phyloP scores from a whole-genome alignment of 2,888 invertebrate species.

The Alloscopus bannaensis region DNA sequence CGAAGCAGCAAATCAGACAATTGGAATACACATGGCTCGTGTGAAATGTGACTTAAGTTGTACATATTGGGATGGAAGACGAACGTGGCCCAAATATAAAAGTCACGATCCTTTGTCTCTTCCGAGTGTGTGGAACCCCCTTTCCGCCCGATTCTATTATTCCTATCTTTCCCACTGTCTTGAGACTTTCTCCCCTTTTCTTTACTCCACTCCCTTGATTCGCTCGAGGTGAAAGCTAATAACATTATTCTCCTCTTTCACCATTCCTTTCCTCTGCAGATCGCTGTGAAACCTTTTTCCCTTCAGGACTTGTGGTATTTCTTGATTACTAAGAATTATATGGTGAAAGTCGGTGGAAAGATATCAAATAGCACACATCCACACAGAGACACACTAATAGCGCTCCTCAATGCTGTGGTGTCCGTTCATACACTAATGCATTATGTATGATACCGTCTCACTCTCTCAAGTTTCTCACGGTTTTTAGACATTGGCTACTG shows the following conservation, averaged over 20 bases:
- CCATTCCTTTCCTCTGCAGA: background rate
- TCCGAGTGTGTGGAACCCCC: background rate
- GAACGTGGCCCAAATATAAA: background rate
- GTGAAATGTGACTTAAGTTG: background rate
- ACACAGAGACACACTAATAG: background rate
- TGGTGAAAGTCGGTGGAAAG: background rate
- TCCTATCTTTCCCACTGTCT: background rate
- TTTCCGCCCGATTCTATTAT: conserved; percentile 16
- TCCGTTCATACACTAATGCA: conserved; percentile 9
- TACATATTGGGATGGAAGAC: background rate
- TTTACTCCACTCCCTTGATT: background rate
- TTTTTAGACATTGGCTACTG: too few species aligned
- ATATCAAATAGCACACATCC: background rate
- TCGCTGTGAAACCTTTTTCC: too few species aligned
- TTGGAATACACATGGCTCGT: too few species aligned
- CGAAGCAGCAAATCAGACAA: conserved; percentile 10
- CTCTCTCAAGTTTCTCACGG: background rate
- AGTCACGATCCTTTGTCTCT: conserved; percentile 14
- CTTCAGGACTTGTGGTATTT: conserved; percentile 8
- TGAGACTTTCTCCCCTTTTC: background rate
- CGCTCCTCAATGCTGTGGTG: background rate
- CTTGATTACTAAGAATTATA: conserved; percentile 5
- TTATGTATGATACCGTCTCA: conserved; percentile 25
- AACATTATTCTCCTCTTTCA: background rate
- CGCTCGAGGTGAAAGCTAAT: background rate